Base-by-base conservation (phyloP, 2,113 vertebrate genomes). In the Ceyx cyanopectus region DNA sequence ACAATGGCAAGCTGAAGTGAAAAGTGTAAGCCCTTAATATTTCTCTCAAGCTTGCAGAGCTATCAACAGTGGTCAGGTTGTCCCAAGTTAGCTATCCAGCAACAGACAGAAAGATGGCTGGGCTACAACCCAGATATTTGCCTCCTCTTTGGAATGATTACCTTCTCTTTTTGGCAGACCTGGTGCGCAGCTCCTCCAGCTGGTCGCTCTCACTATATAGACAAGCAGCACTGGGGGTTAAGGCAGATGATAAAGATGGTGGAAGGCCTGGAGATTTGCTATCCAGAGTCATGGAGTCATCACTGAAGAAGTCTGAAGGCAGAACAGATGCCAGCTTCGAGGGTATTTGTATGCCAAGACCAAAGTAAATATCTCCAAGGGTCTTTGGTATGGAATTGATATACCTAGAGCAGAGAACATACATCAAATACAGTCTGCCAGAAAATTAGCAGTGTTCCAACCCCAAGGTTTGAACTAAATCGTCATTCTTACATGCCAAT, bases 241-340 rank as follows among this genome's bases (percentile, higher is more conserved):
- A 81, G 26, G 94, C 56, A 20, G 98, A 98, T 5, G 86, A 27
- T 6, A 95, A 69, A 29, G 97, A 94, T 2, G 79, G 90, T 26
- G 98, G 97, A 69, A 90, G 80, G 7, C 96, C 93, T 6, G 98
- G 97, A 45, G 98, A 99, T 73, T 97, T 94, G 62, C 98, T 98
- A 76, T 98, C 98, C 86, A 98, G 97, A 40, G 97, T 92, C 70
- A 99, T 11, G 0, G 99, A 99, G 43, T 99, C 99, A 62, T 99
- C 99, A 29, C 99, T 99, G 95, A 99, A 99, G 96, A 99, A 99
- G 84, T 99, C 99, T 32, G 98, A 70, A 34, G 99, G 99, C 81
- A 99, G 98, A 76, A 98, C 96, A 10, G 97, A 97, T n/a, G 97
- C 93, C 87, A 99, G 96, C 41, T 97, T 98, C 2, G 97, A 97